Evolutionary conservation across 2,888 invertebrate genomes (phyloP).

Genomic region (Ernsta delagoae): DNA sequence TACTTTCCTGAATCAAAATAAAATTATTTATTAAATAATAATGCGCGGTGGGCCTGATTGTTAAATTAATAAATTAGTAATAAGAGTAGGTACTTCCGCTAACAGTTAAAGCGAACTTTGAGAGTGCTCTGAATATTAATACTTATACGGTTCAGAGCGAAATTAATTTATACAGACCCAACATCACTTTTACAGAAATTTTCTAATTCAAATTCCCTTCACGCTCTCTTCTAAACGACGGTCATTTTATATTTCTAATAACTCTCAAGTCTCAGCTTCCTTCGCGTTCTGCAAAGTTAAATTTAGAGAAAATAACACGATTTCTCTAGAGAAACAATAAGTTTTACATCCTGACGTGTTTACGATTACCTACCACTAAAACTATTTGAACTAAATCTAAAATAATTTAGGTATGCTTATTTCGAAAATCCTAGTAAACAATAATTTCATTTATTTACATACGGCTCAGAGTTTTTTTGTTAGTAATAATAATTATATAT

Average conservation of each 20-base stretch:
- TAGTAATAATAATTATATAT: too few relatives aligned
- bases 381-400: too few relatives aligned
- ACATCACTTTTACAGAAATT: slow-evolving; percentile 72
- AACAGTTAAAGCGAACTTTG: slow-evolving; percentile 77
- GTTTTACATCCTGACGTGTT: neutral
- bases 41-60: slow-evolving; percentile 47
- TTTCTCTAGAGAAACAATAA: neutral
- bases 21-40: too few relatives aligned
- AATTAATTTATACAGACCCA: slow-evolving; percentile 80
- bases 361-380: neutral
- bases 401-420: too few relatives aligned
- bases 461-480: too few relatives aligned
- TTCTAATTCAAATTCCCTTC: slow-evolving; percentile 72
- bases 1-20: too few relatives aligned
- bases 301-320: neutral
- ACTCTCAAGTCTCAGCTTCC: slow-evolving; percentile 25
- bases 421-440: too few relatives aligned
- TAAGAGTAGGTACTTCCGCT: slow-evolving; percentile 61
- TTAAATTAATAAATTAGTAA: slow-evolving; percentile 71
- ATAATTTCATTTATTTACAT: too few relatives aligned
- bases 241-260: slow-evolving; percentile 46
- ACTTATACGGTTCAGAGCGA: slow-evolving; percentile 70
- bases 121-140: slow-evolving; percentile 81
- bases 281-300: slow-evolving; percentile 10
- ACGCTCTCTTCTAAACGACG: slow-evolving; percentile 67